These are phyloP conservation scores for Cheilosia pagana DNA, from an alignment of 2,888 invertebrate species.

Conservation along the genomic window DNA sequence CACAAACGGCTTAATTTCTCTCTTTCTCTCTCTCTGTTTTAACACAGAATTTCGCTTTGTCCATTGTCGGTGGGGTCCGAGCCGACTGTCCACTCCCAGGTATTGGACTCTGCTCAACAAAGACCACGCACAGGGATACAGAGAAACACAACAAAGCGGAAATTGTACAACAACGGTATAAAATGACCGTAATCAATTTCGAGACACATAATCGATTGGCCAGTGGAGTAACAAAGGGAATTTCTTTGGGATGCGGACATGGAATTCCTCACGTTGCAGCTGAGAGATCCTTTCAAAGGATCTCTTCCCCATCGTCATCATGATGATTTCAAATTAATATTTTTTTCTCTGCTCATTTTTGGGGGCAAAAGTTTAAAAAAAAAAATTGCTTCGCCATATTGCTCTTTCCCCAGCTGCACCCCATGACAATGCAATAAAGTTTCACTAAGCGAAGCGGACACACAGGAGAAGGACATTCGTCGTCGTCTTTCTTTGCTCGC, in stretches of 20 bases:
- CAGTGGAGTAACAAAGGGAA: conserved; percentile 42
- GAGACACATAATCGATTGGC: conserved; percentile 67
- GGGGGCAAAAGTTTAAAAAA: conserved; percentile 25
- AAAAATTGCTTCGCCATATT: conserved; percentile 14
- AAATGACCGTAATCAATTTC: conserved; percentile 69
- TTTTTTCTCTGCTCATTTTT: conserved; percentile 6
- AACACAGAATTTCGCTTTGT: conserved; percentile 1
- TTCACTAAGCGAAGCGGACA: conserved; percentile 50
- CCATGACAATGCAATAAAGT: conserved; percentile 71
- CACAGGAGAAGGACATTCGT: conserved; percentile 57
- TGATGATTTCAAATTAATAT: conserved; percentile 69
- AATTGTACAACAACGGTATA: conserved; percentile 43
- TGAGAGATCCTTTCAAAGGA: conserved; percentile 32
- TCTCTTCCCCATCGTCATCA: conserved; percentile 50
- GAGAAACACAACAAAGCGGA: conserved; percentile 31
- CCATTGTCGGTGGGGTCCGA: too few species aligned
- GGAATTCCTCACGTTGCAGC: conserved; percentile 18
- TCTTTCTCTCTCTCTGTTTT: neutral
- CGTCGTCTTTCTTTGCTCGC: conserved; percentile 37
- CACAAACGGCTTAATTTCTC: conserved; percentile 9
- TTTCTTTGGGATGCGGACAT: conserved; percentile 10
- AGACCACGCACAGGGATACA: neutral
- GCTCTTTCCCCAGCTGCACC: conserved; percentile 31
- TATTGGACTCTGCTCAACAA: too few species aligned
- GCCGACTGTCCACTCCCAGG: too few species aligned